Conservation (phyloP, 2,113 vertebrate genomes). For the Phycodurus eques region DNA sequence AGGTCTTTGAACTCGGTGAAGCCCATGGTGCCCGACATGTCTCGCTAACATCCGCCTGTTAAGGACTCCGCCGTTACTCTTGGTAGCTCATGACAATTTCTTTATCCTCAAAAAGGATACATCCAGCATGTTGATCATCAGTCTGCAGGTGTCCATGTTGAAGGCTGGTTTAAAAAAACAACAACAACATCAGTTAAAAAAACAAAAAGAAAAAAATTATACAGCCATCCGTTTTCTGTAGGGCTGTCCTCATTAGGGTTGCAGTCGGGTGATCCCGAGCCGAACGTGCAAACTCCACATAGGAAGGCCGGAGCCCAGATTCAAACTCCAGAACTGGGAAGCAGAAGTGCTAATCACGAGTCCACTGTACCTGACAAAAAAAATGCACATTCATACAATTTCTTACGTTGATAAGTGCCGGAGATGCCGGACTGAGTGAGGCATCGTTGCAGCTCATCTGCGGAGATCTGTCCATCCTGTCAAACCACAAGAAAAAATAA, state of each 20-base stretch:
- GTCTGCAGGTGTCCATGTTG: conserved; percentile 89
- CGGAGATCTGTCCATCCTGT: conserved; percentile 90
- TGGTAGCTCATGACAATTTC: no score
- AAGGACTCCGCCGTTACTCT: conserved; percentile 60
- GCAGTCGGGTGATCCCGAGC: no score
- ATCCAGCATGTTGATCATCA: conserved; percentile 96
- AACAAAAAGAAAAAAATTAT: not conserved
- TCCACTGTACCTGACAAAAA: not conserved
- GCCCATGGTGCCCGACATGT: conserved; percentile 84
- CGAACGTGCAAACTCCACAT: no score
- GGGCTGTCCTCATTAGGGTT: not conserved
- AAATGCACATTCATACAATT: not conserved
- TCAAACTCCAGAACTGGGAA: no score
- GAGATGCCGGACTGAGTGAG: conserved; percentile 86
- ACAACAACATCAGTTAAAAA: not conserved
- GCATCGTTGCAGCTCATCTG: conserved; percentile 89
- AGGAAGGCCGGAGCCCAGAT: no score
- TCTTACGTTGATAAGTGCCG: conserved; percentile 87
- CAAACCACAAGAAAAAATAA: not conserved
- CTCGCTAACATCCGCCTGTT: conserved; percentile 71
- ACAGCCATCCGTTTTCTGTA: not conserved
- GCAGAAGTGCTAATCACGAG: no score
- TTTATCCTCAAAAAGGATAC: conserved; percentile 82
- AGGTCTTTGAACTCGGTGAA: conserved; percentile 93
- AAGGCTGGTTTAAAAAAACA: conserved; percentile 78